A percentile compares a stretch with the other conserved stretches of the same genome.
Evolutionary conservation across 2,888 invertebrate genomes (phyloP).

Genomic region (Synergus japonicus): DNA sequence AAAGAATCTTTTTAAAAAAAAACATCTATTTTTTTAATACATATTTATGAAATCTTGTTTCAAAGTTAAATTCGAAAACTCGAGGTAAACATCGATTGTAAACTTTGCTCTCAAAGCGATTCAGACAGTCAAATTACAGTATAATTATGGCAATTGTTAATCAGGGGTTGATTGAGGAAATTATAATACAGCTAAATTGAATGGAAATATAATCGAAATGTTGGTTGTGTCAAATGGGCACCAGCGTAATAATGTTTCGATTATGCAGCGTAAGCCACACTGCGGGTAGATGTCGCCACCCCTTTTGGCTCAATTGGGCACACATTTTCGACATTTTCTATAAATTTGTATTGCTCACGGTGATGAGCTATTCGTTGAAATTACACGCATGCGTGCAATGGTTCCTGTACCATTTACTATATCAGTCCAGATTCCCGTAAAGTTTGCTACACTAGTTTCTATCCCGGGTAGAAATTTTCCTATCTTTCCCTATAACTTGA

Average conservation of each 20-base stretch:
- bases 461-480: too few relatives aligned
- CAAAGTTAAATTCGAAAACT: too few relatives aligned
- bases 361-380: not conserved
- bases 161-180: conserved; percentile 49
- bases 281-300: not conserved
- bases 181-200: conserved; percentile 65
- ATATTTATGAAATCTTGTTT: too few relatives aligned
- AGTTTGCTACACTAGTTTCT: too few relatives aligned
- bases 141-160: conserved; percentile 34
- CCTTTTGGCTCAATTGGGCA: not conserved
- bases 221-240: conserved; percentile 66
- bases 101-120: not conserved
- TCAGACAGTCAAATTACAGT: not conserved
- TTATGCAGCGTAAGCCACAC: conserved; percentile 54
- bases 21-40: too few relatives aligned
- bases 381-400: not conserved
- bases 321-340: not conserved
- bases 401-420: too few relatives aligned
- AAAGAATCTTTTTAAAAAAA: too few relatives aligned
- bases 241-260: conserved; percentile 70
- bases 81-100: not conserved
- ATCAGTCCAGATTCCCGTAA: too few relatives aligned
- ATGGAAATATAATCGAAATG: conserved; percentile 71
- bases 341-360: not conserved
- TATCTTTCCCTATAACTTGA: too few relatives aligned